Evolutionary conservation across 2,113 vertebrate species (phyloP).

Genomic region (Glareola pratincola): DNA sequence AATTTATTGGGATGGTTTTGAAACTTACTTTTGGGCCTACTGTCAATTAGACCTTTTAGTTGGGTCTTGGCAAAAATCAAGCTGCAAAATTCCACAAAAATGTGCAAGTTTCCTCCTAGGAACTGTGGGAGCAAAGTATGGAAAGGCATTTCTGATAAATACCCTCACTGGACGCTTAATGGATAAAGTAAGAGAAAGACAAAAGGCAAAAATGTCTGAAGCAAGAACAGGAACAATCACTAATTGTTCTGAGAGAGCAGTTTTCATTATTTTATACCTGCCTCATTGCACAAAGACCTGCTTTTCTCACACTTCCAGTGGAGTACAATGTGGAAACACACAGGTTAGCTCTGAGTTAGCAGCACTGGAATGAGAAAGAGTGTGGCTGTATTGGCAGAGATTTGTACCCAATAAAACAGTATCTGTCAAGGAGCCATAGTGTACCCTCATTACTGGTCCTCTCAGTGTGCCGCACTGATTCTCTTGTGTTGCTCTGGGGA

Average conservation of each 20-base stretch:
- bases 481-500: background rate
- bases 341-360: background rate
- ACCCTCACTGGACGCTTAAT: background rate
- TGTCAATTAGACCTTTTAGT: background rate
- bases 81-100: background rate
- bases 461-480: fast-evolving
- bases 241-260: background rate
- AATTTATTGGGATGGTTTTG: background rate
- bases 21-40: background rate
- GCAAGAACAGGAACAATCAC: background rate
- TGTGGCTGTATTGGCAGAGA: background rate
- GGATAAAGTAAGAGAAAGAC: background rate
- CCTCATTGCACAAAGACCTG: background rate
- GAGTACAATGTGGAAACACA: background rate
- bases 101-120: background rate
- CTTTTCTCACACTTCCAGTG: background rate
- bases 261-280: background rate
- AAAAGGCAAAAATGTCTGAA: background rate
- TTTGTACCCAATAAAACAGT: background rate
- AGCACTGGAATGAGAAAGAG: background rate
- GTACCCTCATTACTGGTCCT: background rate
- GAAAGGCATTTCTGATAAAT: background rate
- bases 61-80: background rate
- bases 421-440: background rate
- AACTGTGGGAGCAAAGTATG: background rate